A percentile compares a stretch with the other conserved stretches of the same genome.
Evolutionary conservation across 2,113 vertebrate genomes (phyloP).

Genomic region (Redunca redunca): DNA sequence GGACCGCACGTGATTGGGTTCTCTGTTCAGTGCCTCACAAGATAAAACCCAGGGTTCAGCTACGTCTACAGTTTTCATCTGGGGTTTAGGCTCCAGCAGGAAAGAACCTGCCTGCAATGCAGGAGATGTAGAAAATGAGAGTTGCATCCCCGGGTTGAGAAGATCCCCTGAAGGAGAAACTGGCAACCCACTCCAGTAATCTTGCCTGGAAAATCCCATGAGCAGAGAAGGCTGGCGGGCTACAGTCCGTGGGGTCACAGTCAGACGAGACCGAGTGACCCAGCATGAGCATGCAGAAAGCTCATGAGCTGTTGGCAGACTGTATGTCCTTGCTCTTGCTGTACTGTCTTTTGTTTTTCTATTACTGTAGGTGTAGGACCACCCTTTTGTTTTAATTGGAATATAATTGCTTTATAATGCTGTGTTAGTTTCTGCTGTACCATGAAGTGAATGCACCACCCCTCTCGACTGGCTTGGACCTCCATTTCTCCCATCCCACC

Average conservation of each 20-base stretch:
- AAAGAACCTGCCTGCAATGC: background rate
- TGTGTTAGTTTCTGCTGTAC: background rate
- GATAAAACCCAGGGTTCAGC: background rate
- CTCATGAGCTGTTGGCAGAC: background rate
- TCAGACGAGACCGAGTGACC: background rate
- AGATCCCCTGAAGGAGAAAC: background rate
- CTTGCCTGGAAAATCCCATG: background rate
- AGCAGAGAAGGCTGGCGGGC: background rate
- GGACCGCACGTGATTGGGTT: background rate
- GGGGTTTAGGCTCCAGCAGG: background rate
- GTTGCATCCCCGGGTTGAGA: background rate
- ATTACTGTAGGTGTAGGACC: background rate
- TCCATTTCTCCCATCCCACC: background rate
- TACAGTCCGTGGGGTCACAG: background rate
- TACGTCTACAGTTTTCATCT: background rate
- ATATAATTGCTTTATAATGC: background rate
- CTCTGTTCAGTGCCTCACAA: background rate
- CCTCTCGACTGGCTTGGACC: rapidly evolving
- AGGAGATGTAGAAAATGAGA: background rate
- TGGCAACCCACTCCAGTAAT: background rate
- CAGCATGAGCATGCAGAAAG: background rate
- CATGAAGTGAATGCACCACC: background rate
- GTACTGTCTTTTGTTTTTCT: background rate
- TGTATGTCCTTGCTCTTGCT: background rate
- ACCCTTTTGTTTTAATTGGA: background rate